phyloP scores from a whole-genome alignment of 2,888 invertebrate species.

The Plebejus melissa region DNA sequence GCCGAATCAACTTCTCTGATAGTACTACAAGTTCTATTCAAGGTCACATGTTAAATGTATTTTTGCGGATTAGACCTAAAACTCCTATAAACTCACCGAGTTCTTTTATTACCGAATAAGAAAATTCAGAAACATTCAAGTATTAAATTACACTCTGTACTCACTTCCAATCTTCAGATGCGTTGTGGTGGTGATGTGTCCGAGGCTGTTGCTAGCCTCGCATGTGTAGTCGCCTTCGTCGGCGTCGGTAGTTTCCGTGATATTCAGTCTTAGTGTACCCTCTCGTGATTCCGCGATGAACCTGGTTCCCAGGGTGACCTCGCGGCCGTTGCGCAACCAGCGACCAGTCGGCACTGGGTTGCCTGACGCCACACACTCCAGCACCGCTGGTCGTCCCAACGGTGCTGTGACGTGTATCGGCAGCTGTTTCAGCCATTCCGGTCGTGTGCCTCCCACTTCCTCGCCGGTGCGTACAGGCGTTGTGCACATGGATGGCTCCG shows the following conservation, averaged over 20 bases:
- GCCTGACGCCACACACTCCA: conserved; percentile 94
- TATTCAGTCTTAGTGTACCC: conserved; percentile 90
- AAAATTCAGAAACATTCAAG: too few relatives aligned
- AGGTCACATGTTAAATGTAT: too few relatives aligned
- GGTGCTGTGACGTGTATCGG: conserved; percentile 89
- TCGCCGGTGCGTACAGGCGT: conserved; percentile 95
- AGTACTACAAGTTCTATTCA: too few relatives aligned
- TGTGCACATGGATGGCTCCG: conserved; percentile 94
- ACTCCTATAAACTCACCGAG: too few relatives aligned
- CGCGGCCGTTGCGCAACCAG: conserved; percentile 95
- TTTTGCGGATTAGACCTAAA: too few relatives aligned
- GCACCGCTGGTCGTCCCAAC: conserved; percentile 86
- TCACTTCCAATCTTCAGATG: conserved; percentile 87
- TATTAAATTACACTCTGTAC: not conserved
- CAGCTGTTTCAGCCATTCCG: conserved; percentile 91
- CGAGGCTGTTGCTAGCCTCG: conserved; percentile 95
- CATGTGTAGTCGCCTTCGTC: conserved; percentile 98
- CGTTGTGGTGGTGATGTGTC: conserved; percentile 92
- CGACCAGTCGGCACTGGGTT: conserved; percentile 92
- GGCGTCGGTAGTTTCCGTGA: conserved; percentile 91
- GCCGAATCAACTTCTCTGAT: too few relatives aligned
- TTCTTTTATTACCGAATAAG: too few relatives aligned
- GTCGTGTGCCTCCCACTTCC: conserved; percentile 92
- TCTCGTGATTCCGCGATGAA: conserved; percentile 81
- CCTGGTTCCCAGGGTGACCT: conserved; percentile 87